These are phyloP conservation scores for Melanotaenia nigrans DNA, from an alignment of 2,797 vertebrate genomes.

Conservation along the genomic window DNA sequence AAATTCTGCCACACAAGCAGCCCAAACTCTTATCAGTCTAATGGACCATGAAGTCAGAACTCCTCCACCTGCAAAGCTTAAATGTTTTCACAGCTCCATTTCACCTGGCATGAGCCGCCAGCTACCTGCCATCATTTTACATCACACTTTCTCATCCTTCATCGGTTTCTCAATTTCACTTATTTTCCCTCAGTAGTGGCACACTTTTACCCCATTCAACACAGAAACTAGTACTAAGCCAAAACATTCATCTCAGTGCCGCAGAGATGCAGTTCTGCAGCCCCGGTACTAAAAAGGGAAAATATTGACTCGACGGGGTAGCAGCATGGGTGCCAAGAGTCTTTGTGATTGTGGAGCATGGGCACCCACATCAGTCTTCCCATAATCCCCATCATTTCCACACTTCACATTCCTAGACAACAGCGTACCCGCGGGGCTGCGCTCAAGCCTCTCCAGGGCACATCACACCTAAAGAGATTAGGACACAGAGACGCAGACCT, in stretches of 20 bases:
- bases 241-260: constrained; percentile 74
- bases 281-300: constrained; percentile 77
- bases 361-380: constrained; percentile 85
- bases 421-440: constrained; percentile 82
- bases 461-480: constrained; percentile 90
- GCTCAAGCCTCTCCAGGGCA: constrained; percentile 84
- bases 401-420: constrained; percentile 89
- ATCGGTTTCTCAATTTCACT: constrained; percentile 71
- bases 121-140: constrained; percentile 75
- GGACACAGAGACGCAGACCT: constrained; percentile 86
- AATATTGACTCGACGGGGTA: constrained; percentile 80
- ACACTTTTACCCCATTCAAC: constrained; percentile 73
- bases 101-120: constrained; percentile 76
- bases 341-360: constrained; percentile 84
- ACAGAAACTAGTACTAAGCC: constrained; percentile 69
- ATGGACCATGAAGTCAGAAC: constrained; percentile 82
- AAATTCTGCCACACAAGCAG: constrained; percentile 72
- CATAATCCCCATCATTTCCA: constrained; percentile 87
- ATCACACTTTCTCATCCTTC: constrained; percentile 73
- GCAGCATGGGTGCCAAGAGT: constrained; percentile 78
- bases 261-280: constrained; percentile 72
- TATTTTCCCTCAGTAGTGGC: constrained; percentile 70
- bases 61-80: constrained; percentile 79
- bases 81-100: constrained; percentile 77
- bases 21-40: constrained; percentile 77